Evolutionary conservation across 2,113 vertebrate species (phyloP).

Genomic region (Cisticola juncidis): DNA sequence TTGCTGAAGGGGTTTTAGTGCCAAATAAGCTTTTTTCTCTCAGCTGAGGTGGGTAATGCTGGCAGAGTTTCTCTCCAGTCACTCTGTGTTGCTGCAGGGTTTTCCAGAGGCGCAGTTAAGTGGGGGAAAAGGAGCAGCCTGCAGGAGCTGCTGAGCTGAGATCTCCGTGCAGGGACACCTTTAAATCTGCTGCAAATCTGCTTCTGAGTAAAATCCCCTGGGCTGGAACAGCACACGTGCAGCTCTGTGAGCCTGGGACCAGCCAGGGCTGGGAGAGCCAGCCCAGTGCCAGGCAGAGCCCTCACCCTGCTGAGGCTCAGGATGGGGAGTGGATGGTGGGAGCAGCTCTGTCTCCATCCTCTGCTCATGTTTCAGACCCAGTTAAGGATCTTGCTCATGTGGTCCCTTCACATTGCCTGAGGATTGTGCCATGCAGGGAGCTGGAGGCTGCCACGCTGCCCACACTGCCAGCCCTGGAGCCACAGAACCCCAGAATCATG

Average conservation of each 20-base stretch:
- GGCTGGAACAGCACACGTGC: not conserved
- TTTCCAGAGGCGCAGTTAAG: not conserved
- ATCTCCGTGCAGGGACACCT: not conserved
- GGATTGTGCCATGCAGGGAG: accelerated
- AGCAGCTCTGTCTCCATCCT: not conserved
- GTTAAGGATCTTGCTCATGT: accelerated
- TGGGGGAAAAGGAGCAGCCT: not conserved
- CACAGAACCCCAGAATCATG: not conserved
- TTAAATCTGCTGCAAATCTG: not conserved
- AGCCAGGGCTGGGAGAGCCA: not conserved
- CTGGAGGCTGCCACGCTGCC: not conserved
- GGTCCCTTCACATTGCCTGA: not conserved
- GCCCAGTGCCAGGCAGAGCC: not conserved
- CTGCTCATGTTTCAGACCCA: not conserved
- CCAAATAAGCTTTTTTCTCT: not conserved
- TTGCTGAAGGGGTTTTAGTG: not conserved
- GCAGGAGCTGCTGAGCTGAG: accelerated
- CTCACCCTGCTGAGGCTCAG: not conserved
- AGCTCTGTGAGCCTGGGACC: not conserved
- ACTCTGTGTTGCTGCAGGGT: not conserved
- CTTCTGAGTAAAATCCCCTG: not conserved
- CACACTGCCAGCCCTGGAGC: accelerated
- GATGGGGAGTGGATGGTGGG: not conserved
- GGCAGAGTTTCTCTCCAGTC: not conserved
- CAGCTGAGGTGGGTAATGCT: not conserved